Evolutionary conservation across 2,113 vertebrate species (phyloP).

Genomic region (Tor tambroides): DNA sequence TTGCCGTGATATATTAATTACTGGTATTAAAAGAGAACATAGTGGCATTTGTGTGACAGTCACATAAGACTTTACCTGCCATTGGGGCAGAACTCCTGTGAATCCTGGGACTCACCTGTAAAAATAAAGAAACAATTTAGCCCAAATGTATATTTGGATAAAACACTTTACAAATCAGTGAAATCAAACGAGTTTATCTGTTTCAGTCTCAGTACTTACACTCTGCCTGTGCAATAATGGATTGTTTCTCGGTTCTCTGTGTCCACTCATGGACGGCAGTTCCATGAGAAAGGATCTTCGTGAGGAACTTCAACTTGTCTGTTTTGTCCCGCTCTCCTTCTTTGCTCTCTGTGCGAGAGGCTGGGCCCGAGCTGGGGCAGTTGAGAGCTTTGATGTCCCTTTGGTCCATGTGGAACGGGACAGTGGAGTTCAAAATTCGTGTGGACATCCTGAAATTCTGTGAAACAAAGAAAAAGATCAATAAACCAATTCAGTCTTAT

Average conservation of each 20-base stretch:
- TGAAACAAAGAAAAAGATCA: slow-evolving; percentile 52
- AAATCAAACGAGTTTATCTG: too few species aligned
- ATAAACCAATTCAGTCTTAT: not conserved
- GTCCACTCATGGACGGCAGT: slow-evolving; percentile 89
- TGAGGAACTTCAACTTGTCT: slow-evolving; percentile 36
- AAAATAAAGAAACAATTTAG: not conserved
- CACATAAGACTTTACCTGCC: slow-evolving; percentile 70
- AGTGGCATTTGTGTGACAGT: not conserved
- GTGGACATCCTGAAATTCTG: slow-evolving; percentile 60
- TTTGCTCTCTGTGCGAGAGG: slow-evolving; percentile 61
- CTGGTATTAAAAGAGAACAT: not conserved
- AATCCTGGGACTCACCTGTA: slow-evolving; percentile 88
- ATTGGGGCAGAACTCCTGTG: slow-evolving; percentile 92
- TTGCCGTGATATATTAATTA: not conserved
- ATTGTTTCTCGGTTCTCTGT: slow-evolving; percentile 73
- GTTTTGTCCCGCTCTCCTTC: slow-evolving; percentile 63
- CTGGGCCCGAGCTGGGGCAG: slow-evolving; percentile 52
- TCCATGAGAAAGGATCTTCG: slow-evolving; percentile 83
- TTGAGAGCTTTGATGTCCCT: slow-evolving; percentile 66
- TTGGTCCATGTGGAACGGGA: slow-evolving; percentile 69
- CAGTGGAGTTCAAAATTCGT: slow-evolving; percentile 77
- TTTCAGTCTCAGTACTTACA: slow-evolving; percentile 77
- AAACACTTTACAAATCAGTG: too few species aligned
- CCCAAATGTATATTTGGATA: not conserved
- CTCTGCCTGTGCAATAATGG: slow-evolving; percentile 93